Conservation (phyloP, 2,797 vertebrate genomes). For the Phoebastria nigripes region DNA sequence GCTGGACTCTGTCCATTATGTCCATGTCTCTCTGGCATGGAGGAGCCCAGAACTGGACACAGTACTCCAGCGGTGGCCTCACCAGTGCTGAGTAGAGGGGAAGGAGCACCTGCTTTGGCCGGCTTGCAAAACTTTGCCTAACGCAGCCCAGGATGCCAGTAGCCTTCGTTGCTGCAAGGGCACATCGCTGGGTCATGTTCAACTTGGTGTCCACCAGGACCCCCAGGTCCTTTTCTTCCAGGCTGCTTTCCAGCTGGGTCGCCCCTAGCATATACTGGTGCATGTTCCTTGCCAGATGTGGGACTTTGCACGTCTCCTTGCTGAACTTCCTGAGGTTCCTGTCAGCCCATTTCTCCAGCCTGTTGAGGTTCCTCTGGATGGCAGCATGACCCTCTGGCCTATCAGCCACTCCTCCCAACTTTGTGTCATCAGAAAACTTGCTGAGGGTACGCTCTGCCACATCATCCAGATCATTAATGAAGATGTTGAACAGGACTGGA, state of each 20-base stretch:
- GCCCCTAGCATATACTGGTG: too few species aligned
- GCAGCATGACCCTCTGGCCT: neutral
- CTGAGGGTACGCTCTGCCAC: neutral
- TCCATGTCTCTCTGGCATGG: neutral
- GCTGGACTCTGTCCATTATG: neutral
- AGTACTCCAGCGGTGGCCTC: neutral
- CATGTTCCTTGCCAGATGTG: neutral
- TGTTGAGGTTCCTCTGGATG: neutral
- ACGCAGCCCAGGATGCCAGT: neutral
- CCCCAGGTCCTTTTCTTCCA: neutral
- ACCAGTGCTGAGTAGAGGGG: neutral
- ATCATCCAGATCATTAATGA: neutral
- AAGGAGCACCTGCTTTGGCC: neutral
- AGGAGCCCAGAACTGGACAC: neutral
- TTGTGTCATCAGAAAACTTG: neutral
- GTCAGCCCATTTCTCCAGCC: neutral
- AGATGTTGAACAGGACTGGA: neutral
- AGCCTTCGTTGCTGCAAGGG: neutral
- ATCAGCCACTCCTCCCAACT: neutral
- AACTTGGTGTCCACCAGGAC: neutral
- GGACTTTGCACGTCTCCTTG: neutral
- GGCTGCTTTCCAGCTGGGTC: neutral
- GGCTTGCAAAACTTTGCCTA: neutral
- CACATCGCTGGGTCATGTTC: neutral
- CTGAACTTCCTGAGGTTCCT: neutral